phyloP scores from a whole-genome alignment of 1,140 invertebrate species.

The Drosophila malerkotliana region DNA sequence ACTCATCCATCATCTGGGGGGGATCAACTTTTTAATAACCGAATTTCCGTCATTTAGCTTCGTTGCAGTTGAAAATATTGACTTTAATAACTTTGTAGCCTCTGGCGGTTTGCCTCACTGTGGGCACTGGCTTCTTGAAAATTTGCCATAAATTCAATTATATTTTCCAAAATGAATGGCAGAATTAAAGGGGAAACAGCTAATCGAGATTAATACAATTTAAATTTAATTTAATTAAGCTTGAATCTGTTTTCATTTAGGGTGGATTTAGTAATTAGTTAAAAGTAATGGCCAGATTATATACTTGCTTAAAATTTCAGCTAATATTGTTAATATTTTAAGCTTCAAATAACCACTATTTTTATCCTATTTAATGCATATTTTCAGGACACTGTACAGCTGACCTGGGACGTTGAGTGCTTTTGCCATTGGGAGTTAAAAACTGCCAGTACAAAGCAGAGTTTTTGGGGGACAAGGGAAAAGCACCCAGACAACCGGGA shows the following conservation, averaged over 20 bases:
- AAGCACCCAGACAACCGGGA: background rate
- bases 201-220: slow-evolving; percentile 44
- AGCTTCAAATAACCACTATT: slow-evolving; percentile 15
- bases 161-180: background rate
- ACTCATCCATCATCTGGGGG: slow-evolving; percentile 53
- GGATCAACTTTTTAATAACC: slow-evolving; percentile 61
- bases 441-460: slow-evolving; percentile 17
- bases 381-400: slow-evolving; percentile 30
- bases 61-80: slow-evolving; percentile 64
- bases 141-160: slow-evolving; percentile 54
- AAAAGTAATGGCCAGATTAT: background rate
- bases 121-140: slow-evolving; percentile 42
- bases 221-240: slow-evolving; percentile 23
- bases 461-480: slow-evolving; percentile 1
- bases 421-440: slow-evolving; percentile 29
- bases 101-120: slow-evolving; percentile 35
- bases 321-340: background rate
- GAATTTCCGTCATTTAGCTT: slow-evolving; percentile 77
- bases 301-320: no score
- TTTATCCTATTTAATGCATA: background rate
- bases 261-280: no score
- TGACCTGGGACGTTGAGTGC: slow-evolving; percentile 29
- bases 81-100: slow-evolving; percentile 66
- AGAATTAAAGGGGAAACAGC: slow-evolving; percentile 15
- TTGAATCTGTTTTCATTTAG: background rate